Percentiles rank a stretch among this genome's conserved stretches.
These are phyloP conservation scores for Spisula solida DNA, from an alignment of 2,888 invertebrate genomes.

Conservation along the genomic window DNA sequence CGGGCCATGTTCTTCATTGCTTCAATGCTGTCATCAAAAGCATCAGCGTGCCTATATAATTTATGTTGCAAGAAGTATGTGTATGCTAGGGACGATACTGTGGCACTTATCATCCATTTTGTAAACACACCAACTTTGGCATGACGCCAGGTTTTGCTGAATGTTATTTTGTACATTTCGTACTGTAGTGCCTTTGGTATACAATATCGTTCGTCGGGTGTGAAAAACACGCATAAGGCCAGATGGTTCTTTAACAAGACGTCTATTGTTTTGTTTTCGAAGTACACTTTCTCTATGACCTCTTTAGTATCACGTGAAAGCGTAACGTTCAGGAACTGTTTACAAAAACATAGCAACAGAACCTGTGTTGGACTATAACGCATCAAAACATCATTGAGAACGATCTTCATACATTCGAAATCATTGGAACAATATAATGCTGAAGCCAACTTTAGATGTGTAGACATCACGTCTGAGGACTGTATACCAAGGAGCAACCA, in stretches of 20 bases:
- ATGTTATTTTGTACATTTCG: background rate
- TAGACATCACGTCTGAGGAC: background rate
- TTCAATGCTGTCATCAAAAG: background rate
- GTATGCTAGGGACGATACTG: background rate
- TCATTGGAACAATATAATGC: background rate
- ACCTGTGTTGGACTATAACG: background rate
- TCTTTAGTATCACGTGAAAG: background rate
- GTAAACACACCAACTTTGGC: background rate
- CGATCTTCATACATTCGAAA: background rate
- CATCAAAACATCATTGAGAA: background rate
- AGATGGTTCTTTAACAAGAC: background rate
- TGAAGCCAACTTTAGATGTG: conserved; percentile 1
- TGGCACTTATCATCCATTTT: background rate
- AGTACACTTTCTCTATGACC: background rate
- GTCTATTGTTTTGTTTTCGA: background rate
- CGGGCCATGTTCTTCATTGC: background rate
- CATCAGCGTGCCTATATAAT: background rate
- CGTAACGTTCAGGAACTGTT: background rate
- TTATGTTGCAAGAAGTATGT: background rate
- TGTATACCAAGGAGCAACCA: conserved; percentile 14
- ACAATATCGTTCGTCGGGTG: background rate
- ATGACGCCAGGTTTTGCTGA: background rate
- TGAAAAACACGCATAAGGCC: background rate
- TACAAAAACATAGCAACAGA: background rate
- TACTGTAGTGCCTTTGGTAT: conserved; percentile 12